Evolutionary conservation across 2,797 vertebrate genomes (phyloP), one percentile per base, ranked within the genome.

Genomic region (Neosalanx taihuensis): DNA sequence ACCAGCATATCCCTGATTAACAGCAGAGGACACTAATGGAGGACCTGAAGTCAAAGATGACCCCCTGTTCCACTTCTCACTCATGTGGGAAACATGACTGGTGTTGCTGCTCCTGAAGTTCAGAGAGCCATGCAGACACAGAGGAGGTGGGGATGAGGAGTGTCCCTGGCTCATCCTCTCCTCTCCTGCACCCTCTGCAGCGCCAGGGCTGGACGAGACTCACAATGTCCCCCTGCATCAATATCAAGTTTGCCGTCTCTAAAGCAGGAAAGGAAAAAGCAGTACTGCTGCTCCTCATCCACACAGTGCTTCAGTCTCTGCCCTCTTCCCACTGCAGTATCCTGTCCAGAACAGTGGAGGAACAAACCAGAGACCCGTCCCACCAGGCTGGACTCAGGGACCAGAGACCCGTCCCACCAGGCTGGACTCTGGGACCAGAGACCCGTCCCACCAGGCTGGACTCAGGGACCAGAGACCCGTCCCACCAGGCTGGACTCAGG

Each of bases 141-240:
- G 78, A 84, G 81, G 75, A 78, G 83, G 89, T 88, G 80, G 88
- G 88, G 85, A 87, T 84, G 35, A 77, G 83, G 83, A 84, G 84
- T 87, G 88, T 88, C 88, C 89, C 93, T 95, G 94, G 95, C 94
- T 94, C 82, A 76, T 93, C 90, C 90, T 65, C 87, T 95, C 94
- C 94, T 91, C 90, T 86, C 87, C 89, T 89, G 83, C 88, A 85
- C 85, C 79, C 88, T 86, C 92, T 90, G 87, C 88, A 78, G 89
- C 74, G 85, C 90, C 89, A 78, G 83, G 86, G 89, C 87, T 88
- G 92, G 93, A 94, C 93, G 94, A 93, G 93, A 91, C 92, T 91
- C 85, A 81, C 86, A 88, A 88, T 87, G 93, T 94, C 94, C 92
- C 90, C 90, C 85, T 89, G 90, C 89, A 94, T 95, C 93, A 95